Evolutionary conservation across 2,888 invertebrate species (phyloP), one percentile per base, ranked within the genome.

Genomic region (Aplocera efformata): DNA sequence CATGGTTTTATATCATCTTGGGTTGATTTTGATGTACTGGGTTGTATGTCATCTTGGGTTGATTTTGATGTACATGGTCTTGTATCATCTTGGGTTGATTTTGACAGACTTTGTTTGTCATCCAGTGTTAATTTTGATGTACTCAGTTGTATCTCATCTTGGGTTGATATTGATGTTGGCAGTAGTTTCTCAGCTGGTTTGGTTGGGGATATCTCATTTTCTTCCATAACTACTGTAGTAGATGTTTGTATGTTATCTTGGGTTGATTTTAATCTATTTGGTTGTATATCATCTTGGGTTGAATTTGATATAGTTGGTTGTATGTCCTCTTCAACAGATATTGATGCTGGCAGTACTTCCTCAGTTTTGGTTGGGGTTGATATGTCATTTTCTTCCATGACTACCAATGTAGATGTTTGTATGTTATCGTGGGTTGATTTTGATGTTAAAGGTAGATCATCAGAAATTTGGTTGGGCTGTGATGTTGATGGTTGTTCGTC

Each of bases 91-190:
- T 22, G 1, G 5, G 13, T 17, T 23, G 4, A 3, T 32, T 32
- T 28, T 27, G 32, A 23, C 17, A 9, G 32, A 24, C 26, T 11
- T n/a, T 10, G 6, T 5, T 27, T n/a, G n/a, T n/a, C n/a, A n/a
- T n/a, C n/a, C n/a, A n/a, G n/a, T n/a, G n/a, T n/a, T 23, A 1
- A 3, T 32, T 32, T 32, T 27, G 32, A 27, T 22, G 10, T 39
- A 24, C 26, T 11, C 6, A 11, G 6, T 5, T 27, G 28, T 8
- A 7, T 24, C 24, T 20, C 28, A 10, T 29, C 29, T 17, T 28
- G 8, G 8, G 36, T 11, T 25, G 32, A 13, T 24, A 25, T 28
- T 25, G 26, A 25, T 10, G n/a, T 6, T n/a, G n/a, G n/a, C n/a
- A n/a, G n/a, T n/a, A n/a, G n/a, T n/a, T n/a, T n/a, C n/a, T n/a